Percentiles rank a stretch among this genome's conserved stretches.
These are phyloP conservation scores for Amblyraja radiata DNA, from an alignment of 2,797 vertebrate species.

Conservation along the genomic window DNA sequence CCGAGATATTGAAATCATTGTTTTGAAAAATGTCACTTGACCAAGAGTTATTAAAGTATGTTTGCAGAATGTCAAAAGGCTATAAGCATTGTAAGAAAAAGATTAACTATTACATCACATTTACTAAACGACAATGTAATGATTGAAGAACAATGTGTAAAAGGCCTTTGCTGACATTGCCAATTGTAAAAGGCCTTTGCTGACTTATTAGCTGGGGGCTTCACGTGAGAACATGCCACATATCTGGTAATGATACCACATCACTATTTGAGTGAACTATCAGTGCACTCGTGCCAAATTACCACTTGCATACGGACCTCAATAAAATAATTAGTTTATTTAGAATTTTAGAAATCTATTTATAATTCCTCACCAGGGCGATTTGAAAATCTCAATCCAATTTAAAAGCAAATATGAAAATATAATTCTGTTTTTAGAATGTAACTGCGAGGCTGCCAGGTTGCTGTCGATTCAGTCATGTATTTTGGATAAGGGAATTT, in stretches of 20 bases:
- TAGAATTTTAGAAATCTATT: too few species aligned
- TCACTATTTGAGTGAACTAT: not conserved
- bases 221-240: not conserved
- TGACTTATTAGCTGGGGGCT: not conserved
- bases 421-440: not conserved
- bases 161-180: not conserved
- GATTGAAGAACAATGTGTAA: not conserved
- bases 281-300: not conserved
- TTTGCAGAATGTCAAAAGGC: not conserved
- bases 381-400: not conserved
- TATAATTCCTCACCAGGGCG: not conserved
- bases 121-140: not conserved
- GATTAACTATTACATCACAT: slow-evolving; percentile 14
- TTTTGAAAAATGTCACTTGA: slow-evolving; percentile 13
- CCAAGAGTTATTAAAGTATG: not conserved
- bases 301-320: not conserved
- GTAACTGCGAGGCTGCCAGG: not conserved
- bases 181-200: not conserved
- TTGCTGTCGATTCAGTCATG: not conserved
- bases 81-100: not conserved
- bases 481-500: not conserved
- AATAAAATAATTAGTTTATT: not conserved
- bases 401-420: not conserved
- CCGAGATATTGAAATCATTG: not conserved
- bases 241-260: not conserved